Evolutionary conservation across 2,888 invertebrate genomes (phyloP).

Genomic region (Athalia cordata): DNA sequence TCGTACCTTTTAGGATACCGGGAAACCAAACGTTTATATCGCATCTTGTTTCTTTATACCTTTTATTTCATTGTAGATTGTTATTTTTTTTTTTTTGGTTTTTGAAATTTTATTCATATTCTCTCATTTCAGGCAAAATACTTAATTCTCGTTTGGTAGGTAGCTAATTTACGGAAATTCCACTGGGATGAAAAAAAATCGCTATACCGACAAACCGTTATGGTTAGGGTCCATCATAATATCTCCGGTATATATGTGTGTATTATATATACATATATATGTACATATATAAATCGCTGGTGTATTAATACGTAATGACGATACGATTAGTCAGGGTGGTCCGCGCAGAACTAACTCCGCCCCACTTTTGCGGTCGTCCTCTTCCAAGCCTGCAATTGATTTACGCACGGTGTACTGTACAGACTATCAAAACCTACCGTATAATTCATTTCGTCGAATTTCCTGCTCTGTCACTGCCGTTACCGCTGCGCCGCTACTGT

Average conservation of each 20-base stretch:
- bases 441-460: slow-evolving; percentile 36
- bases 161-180: too few relatives aligned
- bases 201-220: too few relatives aligned
- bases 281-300: not conserved
- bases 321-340: slow-evolving; percentile 70
- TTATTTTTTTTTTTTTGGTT: not conserved
- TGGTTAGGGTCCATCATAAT: too few relatives aligned
- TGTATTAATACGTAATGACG: slow-evolving; percentile 70
- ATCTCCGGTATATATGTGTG: too few relatives aligned
- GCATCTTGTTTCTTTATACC: too few relatives aligned
- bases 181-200: too few relatives aligned
- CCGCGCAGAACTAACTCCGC: slow-evolving; percentile 48
- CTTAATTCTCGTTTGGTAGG: too few relatives aligned
- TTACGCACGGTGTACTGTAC: slow-evolving; percentile 58
- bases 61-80: not conserved
- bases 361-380: slow-evolving; percentile 43
- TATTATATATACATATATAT: too few relatives aligned
- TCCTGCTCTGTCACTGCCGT: not conserved
- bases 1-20: not conserved
- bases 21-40: slow-evolving; percentile 17
- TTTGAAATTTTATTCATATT: not conserved
- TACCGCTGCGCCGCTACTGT: too few relatives aligned
- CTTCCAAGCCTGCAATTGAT: slow-evolving; percentile 70
- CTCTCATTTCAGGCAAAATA: too few relatives aligned
- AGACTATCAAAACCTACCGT: slow-evolving; percentile 37